Conservation (phyloP, 2,797 vertebrate species). For the Pseudochirops corinnae region DNA sequence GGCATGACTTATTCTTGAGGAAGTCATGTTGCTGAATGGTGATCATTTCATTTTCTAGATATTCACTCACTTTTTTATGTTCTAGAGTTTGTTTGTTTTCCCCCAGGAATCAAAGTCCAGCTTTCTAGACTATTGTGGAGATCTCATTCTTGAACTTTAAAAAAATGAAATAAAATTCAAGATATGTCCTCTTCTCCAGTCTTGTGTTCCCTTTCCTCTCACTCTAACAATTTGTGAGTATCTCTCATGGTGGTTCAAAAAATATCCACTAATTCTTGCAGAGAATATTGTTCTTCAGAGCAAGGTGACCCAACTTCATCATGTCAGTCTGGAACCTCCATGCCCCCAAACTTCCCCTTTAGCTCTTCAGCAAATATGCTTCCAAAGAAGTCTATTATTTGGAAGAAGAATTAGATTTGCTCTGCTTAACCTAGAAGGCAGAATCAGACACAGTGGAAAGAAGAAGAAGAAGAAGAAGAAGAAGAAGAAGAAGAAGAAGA, state of each 20-base stretch:
- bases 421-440: neutral
- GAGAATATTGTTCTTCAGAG: neutral
- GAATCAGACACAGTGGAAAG: neutral
- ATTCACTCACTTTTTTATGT: neutral
- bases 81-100: neutral
- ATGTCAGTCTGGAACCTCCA: neutral
- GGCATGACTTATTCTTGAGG: neutral
- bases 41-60: neutral
- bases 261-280: neutral
- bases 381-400: neutral
- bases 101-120: neutral
- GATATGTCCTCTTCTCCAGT: neutral
- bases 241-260: neutral
- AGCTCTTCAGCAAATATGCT: neutral
- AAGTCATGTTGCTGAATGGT: neutral
- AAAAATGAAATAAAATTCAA: neutral
- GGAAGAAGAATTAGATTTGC: neutral
- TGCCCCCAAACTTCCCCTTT: neutral
- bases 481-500: too few relatives aligned
- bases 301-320: neutral
- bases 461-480: too few relatives aligned
- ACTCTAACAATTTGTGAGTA: neutral
- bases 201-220: neutral
- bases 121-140: neutral
- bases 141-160: neutral